phyloP scores from a whole-genome alignment of 1,140 invertebrate species.

The Neoseiulus cucumeris region DNA sequence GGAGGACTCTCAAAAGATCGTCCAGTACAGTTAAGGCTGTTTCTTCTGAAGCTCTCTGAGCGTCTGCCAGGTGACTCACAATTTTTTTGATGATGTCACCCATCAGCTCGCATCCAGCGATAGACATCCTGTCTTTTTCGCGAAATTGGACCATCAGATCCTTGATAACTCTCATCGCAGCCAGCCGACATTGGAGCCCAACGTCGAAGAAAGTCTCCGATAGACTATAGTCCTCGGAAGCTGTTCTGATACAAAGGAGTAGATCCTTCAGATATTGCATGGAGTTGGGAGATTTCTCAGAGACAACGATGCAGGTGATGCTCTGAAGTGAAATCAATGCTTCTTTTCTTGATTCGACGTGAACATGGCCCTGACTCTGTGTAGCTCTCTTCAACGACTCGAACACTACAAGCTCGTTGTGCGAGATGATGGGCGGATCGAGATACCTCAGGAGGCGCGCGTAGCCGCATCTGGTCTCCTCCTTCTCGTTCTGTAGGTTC shows the following conservation, averaged over 20 bases:
- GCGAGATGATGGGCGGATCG: neutral
- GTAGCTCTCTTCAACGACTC: neutral
- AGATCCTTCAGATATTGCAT: neutral
- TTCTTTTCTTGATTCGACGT: neutral
- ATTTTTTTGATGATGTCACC: neutral
- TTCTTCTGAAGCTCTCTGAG: neutral
- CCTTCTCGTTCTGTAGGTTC: neutral
- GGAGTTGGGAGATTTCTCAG: neutral
- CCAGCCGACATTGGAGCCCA: neutral
- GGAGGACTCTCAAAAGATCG: neutral
- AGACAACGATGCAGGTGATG: neutral
- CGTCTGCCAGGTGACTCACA: neutral
- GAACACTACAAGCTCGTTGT: neutral
- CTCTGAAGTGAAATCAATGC: neutral
- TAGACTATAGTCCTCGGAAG: neutral
- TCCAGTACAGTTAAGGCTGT: neutral
- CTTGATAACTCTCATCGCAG: neutral
- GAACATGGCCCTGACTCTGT: neutral
- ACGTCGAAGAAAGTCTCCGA: constrained; percentile 6
- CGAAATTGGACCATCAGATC: neutral
- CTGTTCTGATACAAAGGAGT: neutral
- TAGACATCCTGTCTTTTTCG: neutral
- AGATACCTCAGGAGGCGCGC: neutral
- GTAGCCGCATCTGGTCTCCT: neutral
- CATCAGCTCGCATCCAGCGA: neutral